Evolutionary conservation across 37 sponge, comb jelly and placozoan species (phyloP).

Genomic region (Tethya wilhelma): DNA sequence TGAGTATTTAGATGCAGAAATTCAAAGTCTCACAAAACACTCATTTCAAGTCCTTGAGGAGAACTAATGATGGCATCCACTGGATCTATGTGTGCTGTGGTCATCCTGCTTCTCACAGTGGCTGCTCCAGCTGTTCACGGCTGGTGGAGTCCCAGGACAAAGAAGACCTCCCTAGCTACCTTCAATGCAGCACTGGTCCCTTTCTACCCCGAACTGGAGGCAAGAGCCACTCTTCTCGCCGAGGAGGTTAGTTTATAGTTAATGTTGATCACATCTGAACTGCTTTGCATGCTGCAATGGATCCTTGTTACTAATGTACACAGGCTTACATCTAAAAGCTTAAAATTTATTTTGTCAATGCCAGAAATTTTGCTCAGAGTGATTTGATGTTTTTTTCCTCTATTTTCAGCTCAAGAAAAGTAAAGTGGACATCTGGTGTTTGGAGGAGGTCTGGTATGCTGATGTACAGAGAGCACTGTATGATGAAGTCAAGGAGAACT

Average conservation of each 20-base stretch:
- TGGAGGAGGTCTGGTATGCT: slow-evolving; percentile 16
- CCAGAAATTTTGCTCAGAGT: no score
- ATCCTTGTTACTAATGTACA: neutral
- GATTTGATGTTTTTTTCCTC: neutral
- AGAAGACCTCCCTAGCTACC: slow-evolving; percentile 26
- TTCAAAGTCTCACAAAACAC: no score
- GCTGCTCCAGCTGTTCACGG: no score
- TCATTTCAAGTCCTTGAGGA: no score
- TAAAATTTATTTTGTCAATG: no score
- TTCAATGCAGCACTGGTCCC: slow-evolving; percentile 17
- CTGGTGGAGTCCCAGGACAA: no score
- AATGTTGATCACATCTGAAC: neutral
- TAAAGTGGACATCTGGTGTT: slow-evolving; percentile 24
- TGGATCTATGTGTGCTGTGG: no score
- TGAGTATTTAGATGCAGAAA: no score
- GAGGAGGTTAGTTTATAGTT: neutral
- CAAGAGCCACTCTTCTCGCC: neutral
- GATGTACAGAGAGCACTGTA: slow-evolving; percentile 6
- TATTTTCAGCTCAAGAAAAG: slow-evolving; percentile 8
- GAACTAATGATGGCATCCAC: no score
- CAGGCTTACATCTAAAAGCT: neutral
- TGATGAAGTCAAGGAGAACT: neutral
- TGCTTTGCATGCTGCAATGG: neutral
- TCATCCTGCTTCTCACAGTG: no score
- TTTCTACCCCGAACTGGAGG: neutral